These are phyloP conservation scores for Platichthys stellatus DNA, from an alignment of 2,113 vertebrate genomes.

Conservation along the genomic window DNA sequence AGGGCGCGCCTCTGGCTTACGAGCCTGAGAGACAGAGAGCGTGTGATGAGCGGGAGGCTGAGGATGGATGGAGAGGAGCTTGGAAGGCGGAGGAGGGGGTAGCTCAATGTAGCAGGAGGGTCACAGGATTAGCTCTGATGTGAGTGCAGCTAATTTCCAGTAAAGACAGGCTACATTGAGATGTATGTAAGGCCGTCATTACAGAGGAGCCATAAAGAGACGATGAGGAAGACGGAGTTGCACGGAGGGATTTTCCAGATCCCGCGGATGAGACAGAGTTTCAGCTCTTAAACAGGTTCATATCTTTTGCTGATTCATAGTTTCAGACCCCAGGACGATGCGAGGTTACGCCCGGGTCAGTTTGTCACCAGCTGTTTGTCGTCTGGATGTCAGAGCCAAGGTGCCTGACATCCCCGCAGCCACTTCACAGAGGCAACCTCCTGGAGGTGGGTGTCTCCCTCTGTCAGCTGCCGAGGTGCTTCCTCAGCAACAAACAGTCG, in stretches of 20 bases:
- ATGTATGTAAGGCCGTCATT: background rate
- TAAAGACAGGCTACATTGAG: conserved; percentile 5
- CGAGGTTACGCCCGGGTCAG: conserved; percentile 3
- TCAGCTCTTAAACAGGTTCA: background rate
- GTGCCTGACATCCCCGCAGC: background rate
- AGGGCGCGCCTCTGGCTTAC: conserved; percentile 58
- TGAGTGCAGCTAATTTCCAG: conserved; percentile 29
- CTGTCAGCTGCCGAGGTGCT: conserved; percentile 31
- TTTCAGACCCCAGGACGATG: conserved; percentile 1
- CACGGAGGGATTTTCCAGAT: background rate
- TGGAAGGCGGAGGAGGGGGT: background rate
- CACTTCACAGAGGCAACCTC: conserved; percentile 22
- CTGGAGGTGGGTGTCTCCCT: conserved; percentile 42
- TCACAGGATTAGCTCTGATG: conserved; percentile 37
- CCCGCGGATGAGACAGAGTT: background rate
- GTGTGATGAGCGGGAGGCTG: conserved; percentile 51
- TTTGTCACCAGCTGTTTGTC: background rate
- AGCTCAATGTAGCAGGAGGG: conserved; percentile 11
- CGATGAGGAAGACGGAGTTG: conserved; percentile 14
- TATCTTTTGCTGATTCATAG: conserved; percentile 22
- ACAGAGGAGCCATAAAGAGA: background rate
- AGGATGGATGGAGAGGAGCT: conserved; percentile 7
- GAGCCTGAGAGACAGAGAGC: conserved; percentile 41
- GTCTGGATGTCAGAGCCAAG: conserved; percentile 3
- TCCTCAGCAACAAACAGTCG: conserved; percentile 34